Percentiles rank a stretch among this genome's conserved stretches.
Conservation (phyloP, 2,888 invertebrate genomes). For the Anorthoa munda region DNA sequence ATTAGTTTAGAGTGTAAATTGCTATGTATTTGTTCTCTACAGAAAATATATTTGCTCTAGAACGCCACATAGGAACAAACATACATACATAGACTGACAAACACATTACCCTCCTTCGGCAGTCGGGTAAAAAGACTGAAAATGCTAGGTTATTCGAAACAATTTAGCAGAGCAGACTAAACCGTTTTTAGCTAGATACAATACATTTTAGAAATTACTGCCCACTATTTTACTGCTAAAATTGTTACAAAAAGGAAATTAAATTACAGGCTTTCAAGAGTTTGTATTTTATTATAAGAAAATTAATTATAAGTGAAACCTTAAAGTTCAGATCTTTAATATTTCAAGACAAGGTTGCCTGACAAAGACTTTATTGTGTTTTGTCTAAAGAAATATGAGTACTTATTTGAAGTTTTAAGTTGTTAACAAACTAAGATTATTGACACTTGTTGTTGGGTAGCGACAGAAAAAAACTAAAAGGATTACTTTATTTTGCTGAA, state of each 20-base stretch:
- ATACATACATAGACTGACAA: too few relatives aligned
- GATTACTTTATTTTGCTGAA: neutral
- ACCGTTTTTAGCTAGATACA: neutral
- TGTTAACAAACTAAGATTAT: neutral
- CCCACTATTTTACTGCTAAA: constrained; percentile 28
- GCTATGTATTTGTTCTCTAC: neutral
- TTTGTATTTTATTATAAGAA: constrained; percentile 48
- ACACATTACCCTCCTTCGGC: too few relatives aligned
- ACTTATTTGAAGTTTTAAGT: neutral
- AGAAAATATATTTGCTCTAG: neutral
- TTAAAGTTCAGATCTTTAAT: constrained; percentile 48
- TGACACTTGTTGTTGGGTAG: neutral
- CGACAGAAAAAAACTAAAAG: neutral
- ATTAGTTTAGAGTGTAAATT: too few relatives aligned
- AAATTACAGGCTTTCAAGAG: constrained; percentile 42
- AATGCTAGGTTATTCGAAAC: neutral
- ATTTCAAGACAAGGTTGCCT: constrained; percentile 33
- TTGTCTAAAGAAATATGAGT: neutral
- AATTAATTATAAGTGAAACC: constrained; percentile 53
- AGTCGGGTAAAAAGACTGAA: neutral
- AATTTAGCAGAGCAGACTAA: constrained; percentile 4
- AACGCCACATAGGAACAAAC: too few relatives aligned
- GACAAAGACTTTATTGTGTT: constrained; percentile 35
- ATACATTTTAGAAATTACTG: constrained; percentile 31
- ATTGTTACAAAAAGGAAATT: constrained; percentile 47